Percentiles rank a stretch among this genome's conserved stretches.
Conservation (phyloP, 2,113 vertebrate genomes). For the Leucosticte australis region DNA sequence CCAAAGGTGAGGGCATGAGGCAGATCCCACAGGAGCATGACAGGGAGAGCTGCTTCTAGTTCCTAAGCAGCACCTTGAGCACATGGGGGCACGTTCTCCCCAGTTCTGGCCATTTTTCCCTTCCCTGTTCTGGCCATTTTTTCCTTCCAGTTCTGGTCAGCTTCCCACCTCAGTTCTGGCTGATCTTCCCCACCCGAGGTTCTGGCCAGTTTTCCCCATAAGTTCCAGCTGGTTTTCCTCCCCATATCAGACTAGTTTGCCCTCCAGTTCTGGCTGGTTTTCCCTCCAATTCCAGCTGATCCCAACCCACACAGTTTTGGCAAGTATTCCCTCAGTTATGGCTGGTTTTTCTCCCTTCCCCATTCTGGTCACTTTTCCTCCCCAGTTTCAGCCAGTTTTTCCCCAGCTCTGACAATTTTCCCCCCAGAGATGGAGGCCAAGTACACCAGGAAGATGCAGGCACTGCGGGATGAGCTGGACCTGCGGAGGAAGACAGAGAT, state of each 20-base stretch:
- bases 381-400: neutral
- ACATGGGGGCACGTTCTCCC: neutral
- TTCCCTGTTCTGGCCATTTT: neutral
- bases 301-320: neutral
- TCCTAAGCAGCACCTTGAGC: neutral
- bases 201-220: neutral
- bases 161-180: neutral
- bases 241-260: neutral
- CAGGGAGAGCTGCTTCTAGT: neutral
- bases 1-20: conserved; percentile 74
- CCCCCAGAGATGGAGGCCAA: conserved; percentile 81
- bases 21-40: neutral
- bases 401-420: neutral
- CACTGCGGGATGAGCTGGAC: conserved; percentile 78
- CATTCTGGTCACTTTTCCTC: neutral
- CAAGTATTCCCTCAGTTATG: neutral
- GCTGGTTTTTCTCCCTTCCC: neutral
- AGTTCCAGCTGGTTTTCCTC: neutral
- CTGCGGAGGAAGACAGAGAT: conserved; percentile 79
- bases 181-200: neutral
- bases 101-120: neutral
- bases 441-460: conserved; percentile 79
- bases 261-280: neutral
- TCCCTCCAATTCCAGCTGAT: neutral
- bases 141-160: neutral